Evolutionary conservation across 1,140 invertebrate species (phyloP).

Genomic region (Zaprionus kolodkinae): DNA sequence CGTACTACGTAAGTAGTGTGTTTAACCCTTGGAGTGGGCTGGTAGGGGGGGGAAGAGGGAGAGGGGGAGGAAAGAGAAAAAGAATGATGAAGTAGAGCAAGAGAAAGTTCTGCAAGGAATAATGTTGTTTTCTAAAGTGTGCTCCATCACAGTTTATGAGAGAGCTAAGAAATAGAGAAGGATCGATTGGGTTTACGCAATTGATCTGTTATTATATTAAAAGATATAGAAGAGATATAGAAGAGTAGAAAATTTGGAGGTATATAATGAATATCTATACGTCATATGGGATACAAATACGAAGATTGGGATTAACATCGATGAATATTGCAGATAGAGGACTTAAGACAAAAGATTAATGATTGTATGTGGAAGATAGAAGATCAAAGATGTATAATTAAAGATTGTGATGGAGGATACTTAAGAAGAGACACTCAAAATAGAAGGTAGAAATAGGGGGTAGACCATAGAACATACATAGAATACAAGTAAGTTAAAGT

Average conservation of each 20-base stretch:
- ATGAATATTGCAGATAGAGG: no score
- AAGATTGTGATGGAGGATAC: no score
- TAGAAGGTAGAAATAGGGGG: no score
- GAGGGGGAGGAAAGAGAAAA: not conserved
- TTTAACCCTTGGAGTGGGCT: not conserved
- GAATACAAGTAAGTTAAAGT: no score
- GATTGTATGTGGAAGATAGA: not conserved
- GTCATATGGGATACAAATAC: no score
- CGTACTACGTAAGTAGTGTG: conserved; percentile 5
- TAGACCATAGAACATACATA: no score
- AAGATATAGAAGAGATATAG: no score
- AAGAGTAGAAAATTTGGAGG: no score
- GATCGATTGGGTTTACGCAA: not conserved
- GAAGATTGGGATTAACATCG: no score
- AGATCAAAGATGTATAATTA: not conserved
- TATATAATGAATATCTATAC: no score
- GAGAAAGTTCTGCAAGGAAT: not conserved
- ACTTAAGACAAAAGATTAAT: no score
- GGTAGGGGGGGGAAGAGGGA: not conserved
- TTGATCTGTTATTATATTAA: not conserved
- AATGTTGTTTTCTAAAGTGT: not conserved
- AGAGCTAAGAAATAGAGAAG: not conserved
- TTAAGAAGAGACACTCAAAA: no score
- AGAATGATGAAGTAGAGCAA: not conserved
- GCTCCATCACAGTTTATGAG: not conserved